Base-by-base conservation (phyloP, 2,113 vertebrate species). In the Symphodus melops region DNA sequence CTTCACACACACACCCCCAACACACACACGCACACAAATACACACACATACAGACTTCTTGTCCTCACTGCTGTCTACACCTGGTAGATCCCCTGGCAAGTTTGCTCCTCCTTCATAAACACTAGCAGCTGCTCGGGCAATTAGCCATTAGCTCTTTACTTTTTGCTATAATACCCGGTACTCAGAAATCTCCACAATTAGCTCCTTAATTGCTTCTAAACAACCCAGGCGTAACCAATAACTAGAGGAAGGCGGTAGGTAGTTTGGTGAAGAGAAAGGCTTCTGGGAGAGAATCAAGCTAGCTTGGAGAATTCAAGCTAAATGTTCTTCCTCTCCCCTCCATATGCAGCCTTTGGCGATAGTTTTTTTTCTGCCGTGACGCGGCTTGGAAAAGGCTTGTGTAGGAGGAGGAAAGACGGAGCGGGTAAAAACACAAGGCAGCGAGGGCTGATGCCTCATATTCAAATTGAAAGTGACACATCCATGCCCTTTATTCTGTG, bases 171-270 rank as follows among this genome's bases (percentile, higher is more conserved):
- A 91, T 90, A 89, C 83, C 86, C 87, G 69, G 76, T 91, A 86
- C 89, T 92, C 91, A 82, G 86, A 92, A 89, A 92, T 88, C 86
- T 86, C 86, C 76, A 92, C 92, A 94, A 94, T 94, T 93, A 94
- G 88, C 87, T 90, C 67, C 88, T 91, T 94, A 94, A 95, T 94
- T 93, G 93, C 88, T 79, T 91, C 91, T 93, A 92, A 94, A 94
- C 85, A 93, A 92, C 87, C 81, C 83, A 91, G 87, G 87, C 85
- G 86, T 88, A 92, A 89, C 84, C 90, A 87, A 90, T 92, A 90
- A 91, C 92, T 89, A 84, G 72, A 91, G 72, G 81, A 77, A 88
- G 81, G 83, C 54, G 53, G 75, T 58, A 72, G 86, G 82, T 81
- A 80, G 85, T 86, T 82, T 60, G 81, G 72, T 79, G 73, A 69